Conservation (phyloP, 2,888 invertebrate genomes). For the Clanis bilineata region DNA sequence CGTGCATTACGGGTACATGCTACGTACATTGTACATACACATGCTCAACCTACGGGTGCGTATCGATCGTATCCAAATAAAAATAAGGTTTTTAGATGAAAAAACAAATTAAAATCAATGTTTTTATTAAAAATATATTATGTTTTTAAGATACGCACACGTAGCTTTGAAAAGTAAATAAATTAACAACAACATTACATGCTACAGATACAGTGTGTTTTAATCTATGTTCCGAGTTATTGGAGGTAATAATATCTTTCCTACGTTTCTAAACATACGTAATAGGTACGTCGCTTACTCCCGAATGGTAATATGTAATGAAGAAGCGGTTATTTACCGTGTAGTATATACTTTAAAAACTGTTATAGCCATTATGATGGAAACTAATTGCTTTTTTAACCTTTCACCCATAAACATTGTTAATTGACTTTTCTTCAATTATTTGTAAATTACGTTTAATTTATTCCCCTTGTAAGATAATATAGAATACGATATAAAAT, state of each 20-base stretch:
- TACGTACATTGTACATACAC: conserved; percentile 33
- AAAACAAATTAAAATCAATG: background rate
- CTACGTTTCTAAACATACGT: background rate
- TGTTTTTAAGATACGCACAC: conserved; percentile 30
- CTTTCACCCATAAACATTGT: background rate
- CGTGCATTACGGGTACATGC: conserved; percentile 54
- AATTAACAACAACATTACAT: conserved; percentile 30
- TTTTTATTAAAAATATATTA: too few relatives aligned
- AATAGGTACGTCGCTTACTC: background rate
- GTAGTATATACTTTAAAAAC: too few relatives aligned
- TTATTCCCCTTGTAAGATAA: too few relatives aligned
- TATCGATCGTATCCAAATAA: conserved; percentile 20
- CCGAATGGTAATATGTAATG: background rate
- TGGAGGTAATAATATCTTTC: background rate
- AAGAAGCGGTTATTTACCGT: background rate
- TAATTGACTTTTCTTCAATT: background rate
- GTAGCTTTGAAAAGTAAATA: conserved; percentile 27
- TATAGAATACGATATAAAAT: background rate
- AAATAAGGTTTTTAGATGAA: background rate
- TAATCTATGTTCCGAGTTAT: conserved; percentile 27
- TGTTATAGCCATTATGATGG: background rate
- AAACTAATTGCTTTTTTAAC: background rate
- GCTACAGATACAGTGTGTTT: conserved; percentile 33
- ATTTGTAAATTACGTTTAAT: background rate
- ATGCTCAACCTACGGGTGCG: conserved; percentile 28